Evolutionary conservation across 2,888 invertebrate genomes (phyloP).

Genomic region (Blastobasis adustella): DNA sequence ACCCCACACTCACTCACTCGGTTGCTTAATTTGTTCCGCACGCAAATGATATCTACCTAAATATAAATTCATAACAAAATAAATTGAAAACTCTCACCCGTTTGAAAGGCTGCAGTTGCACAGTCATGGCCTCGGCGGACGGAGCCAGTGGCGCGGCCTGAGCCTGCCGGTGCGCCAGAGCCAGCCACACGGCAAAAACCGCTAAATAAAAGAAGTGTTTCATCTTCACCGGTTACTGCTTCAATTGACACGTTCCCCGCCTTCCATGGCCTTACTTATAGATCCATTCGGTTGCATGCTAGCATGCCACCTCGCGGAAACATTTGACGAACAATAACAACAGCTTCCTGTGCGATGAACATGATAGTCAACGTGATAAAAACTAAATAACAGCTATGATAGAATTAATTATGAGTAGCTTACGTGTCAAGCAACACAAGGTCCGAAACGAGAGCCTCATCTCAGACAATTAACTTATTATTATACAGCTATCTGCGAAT

Average conservation of each 20-base stretch:
- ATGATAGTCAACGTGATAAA: slow-evolving; percentile 38
- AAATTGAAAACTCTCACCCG: slow-evolving; percentile 29
- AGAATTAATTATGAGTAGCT: slow-evolving; percentile 34
- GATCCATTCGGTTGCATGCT: slow-evolving; percentile 39
- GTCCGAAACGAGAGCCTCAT: slow-evolving; percentile 3
- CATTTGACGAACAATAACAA: slow-evolving; percentile 57
- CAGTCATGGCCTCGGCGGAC: slow-evolving; percentile 9
- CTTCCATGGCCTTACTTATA: slow-evolving; percentile 1
- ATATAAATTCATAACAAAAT: neutral
- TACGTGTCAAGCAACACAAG: slow-evolving; percentile 18
- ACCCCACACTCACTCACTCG: neutral
- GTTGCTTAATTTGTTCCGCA: neutral
- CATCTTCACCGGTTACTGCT: slow-evolving; percentile 46
- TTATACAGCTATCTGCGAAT: slow-evolving; percentile 5
- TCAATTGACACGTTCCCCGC: slow-evolving; percentile 17
- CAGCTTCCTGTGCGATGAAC: slow-evolving; percentile 54
- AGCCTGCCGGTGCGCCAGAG: slow-evolving; percentile 19
- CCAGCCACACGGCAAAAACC: slow-evolving; percentile 34
- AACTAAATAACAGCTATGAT: slow-evolving; percentile 35
- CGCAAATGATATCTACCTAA: neutral
- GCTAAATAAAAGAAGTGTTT: slow-evolving; percentile 39
- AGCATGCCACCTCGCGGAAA: slow-evolving; percentile 44
- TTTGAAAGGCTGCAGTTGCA: slow-evolving; percentile 19
- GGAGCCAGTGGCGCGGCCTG: slow-evolving; percentile 20
- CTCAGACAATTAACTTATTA: slow-evolving; percentile 8